phyloP scores from a whole-genome alignment of 2,113 vertebrate species.

The Brachyhypopomus occidentalis region DNA sequence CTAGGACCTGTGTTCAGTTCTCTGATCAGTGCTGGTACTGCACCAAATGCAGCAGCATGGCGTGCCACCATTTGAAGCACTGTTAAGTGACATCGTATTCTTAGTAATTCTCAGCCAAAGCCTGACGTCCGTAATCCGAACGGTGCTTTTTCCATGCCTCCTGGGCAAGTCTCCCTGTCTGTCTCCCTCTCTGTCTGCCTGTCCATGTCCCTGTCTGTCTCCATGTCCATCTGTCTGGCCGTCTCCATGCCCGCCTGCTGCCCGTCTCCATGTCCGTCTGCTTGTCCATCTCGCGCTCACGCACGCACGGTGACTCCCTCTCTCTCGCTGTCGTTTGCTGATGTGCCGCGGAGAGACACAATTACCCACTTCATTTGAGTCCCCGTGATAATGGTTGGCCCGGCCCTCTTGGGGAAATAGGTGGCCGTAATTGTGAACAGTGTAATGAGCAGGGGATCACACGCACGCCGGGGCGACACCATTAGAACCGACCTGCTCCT shows the following conservation, averaged over 20 bases:
- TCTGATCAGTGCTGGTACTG: conserved; percentile 5
- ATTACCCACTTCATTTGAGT: conserved; percentile 84
- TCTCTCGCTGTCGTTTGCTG: conserved; percentile 69
- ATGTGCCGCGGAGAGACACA: conserved; percentile 76
- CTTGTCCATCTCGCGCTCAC: conserved; percentile 35
- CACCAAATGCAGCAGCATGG: background rate
- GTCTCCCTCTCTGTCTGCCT: conserved; percentile 45
- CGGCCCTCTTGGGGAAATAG: conserved; percentile 70
- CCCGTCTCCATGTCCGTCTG: conserved; percentile 15
- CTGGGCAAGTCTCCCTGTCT: conserved; percentile 50
- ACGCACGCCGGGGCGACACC: conserved; percentile 65
- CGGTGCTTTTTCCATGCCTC: conserved; percentile 15
- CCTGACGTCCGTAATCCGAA: background rate
- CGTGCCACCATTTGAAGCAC: conserved; percentile 13
- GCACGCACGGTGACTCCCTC: conserved; percentile 53
- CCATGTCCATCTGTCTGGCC: background rate
- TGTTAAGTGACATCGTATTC: background rate
- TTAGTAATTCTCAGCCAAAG: background rate
- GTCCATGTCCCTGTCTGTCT: background rate
- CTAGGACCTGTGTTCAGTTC: conserved; percentile 19
- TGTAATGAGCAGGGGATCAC: conserved; percentile 77
- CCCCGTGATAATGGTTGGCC: conserved; percentile 75
- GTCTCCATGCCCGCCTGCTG: conserved; percentile 27
- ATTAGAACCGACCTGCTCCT: conserved; percentile 74
- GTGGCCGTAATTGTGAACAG: conserved; percentile 78